Evolutionary conservation across 2,888 invertebrate species (phyloP).

Genomic region (Phaonia tiefii): DNA sequence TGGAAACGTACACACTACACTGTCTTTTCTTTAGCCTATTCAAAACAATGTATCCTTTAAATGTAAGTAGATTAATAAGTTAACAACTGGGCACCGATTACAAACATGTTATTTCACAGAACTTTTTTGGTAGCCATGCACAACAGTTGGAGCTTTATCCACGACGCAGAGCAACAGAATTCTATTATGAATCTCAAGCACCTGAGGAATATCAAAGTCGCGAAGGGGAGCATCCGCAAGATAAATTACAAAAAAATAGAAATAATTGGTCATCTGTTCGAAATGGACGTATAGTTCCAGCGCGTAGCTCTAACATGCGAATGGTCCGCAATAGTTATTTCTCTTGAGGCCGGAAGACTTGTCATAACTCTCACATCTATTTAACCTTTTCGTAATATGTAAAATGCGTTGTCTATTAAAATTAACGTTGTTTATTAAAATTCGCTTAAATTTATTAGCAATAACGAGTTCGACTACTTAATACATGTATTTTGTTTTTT

Average conservation of each 20-base stretch:
- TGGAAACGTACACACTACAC: conserved; percentile 17
- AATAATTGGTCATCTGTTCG: conserved; percentile 38
- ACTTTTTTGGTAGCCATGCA: conserved; percentile 49
- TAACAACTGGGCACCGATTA: too few relatives aligned
- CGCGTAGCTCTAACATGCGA: conserved; percentile 75
- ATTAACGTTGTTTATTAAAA: conserved; percentile 11
- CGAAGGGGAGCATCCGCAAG: conserved; percentile 70
- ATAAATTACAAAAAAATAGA: conserved; percentile 58
- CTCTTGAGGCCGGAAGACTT: conserved; percentile 68
- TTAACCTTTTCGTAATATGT: too few relatives aligned
- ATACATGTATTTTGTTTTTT: conserved; percentile 11
- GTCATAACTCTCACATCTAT: too few relatives aligned
- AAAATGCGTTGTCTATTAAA: too few relatives aligned
- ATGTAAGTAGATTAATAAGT: conserved; percentile 58
- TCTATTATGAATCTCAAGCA: conserved; percentile 69
- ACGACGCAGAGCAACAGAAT: conserved; percentile 71
- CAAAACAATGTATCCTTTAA: conserved; percentile 66
- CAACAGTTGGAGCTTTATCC: conserved; percentile 72
- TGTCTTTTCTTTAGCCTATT: conserved; percentile 19
- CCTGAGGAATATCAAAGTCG: conserved; percentile 72
- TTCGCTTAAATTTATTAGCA: conserved; percentile 34
- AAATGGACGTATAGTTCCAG: conserved; percentile 72
- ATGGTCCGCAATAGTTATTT: conserved; percentile 78
- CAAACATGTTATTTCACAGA: conserved; percentile 38
- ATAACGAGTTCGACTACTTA: conserved; percentile 40